Evolutionary conservation across 2,888 invertebrate genomes (phyloP).

Genomic region (Agrotis clavis): DNA sequence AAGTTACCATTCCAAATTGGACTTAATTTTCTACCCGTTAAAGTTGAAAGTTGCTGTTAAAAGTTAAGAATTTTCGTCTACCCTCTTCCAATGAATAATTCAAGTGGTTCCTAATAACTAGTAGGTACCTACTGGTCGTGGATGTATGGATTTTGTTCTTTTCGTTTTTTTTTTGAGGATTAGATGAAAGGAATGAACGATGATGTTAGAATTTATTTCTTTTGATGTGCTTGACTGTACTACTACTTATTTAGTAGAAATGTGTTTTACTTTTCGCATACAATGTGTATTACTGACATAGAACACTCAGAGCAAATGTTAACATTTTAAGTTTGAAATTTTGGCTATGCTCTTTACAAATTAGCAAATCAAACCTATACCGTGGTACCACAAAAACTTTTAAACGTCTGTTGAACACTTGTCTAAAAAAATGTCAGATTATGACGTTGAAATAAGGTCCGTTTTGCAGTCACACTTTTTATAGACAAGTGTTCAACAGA

Average conservation of each 20-base stretch:
- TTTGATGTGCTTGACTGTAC: constrained; percentile 34
- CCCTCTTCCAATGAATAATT: constrained; percentile 89
- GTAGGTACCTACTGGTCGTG: constrained; percentile 48
- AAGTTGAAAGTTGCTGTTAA: constrained; percentile 77
- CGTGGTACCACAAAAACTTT: no score
- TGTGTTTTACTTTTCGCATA: background rate
- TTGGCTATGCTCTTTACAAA: no score
- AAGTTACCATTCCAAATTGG: constrained; percentile 66
- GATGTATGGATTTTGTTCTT: constrained; percentile 63
- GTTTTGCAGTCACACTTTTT: no score
- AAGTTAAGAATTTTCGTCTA: constrained; percentile 81
- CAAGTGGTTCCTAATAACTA: constrained; percentile 88
- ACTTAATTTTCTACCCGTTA: constrained; percentile 71
- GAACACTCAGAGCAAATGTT: no score
- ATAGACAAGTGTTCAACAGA: no score
- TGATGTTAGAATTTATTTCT: constrained; percentile 32
- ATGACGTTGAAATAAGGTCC: no score
- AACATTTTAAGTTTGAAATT: no score
- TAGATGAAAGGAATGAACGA: constrained; percentile 64
- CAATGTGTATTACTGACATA: no score
- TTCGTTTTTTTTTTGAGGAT: constrained; percentile 51
- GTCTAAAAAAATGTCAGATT: no score
- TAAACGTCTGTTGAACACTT: no score
- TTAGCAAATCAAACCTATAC: no score
- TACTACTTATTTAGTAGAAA: constrained; percentile 1